Evolutionary conservation across 2,888 invertebrate genomes (phyloP), one percentile per base, ranked within the genome.

Genomic region (Ectobius pallidus): DNA sequence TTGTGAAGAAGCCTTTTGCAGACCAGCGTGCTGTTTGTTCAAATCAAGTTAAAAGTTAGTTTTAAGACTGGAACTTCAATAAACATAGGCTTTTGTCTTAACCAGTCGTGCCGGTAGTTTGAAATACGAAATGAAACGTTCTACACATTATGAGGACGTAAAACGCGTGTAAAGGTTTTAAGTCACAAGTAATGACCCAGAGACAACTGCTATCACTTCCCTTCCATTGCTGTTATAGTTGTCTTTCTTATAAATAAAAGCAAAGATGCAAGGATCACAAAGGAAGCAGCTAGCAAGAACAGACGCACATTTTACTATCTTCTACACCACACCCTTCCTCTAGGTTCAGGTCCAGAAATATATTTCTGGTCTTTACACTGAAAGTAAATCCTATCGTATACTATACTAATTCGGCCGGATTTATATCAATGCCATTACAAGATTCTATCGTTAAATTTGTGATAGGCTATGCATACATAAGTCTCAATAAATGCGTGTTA

Each of bases 31-130:
- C n/a, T n/a, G 58, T 58, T 58, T 30, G n/a, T 14, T 16, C 30
- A 58, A 25, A 14, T 4, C 52, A 16, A 7, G 58, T 25, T 20
- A 11, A 52, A 52, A 52, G 52, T 52, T 52, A 52, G 52, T 52
- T 52, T 52, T 22, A 52, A 4, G 52, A 25, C 52, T 20, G 58
- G 30, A 58, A 22, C 27, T 58, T 58, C 58, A 58, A 58, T 58
- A 58, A 58, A 58, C 58, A 58, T 30, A 30, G n/a, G 7, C 58
- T 30, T 58, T 58, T 58, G 58, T 58, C 27, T n/a, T n/a, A n/a
- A n/a, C n/a, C n/a, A n/a, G n/a, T n/a, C n/a, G n/a, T n/a, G n/a
- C n/a, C 16, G 27, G 30, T 58, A 3, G 58, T 9, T 14, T 16
- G 27, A 58, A 6, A 25, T 14, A 25, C 27, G 27, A 58, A 58